These are phyloP conservation scores for Mylabris sibirica DNA, from an alignment of 2,888 invertebrate genomes.

Conservation along the genomic window DNA sequence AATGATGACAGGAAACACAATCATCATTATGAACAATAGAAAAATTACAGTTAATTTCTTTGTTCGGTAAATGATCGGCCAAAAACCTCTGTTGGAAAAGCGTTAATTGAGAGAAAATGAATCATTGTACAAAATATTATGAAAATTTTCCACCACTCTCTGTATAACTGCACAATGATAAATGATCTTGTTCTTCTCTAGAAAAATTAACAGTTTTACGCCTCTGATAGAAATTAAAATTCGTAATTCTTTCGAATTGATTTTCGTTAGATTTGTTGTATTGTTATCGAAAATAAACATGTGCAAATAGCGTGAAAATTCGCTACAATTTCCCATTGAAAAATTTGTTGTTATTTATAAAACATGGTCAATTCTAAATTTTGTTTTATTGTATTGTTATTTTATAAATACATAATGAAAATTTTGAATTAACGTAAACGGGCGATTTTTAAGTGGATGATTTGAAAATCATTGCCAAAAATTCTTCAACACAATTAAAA, in stretches of 20 bases:
- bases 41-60: slow-evolving; percentile 4
- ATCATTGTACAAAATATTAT: neutral
- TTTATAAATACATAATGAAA: neutral
- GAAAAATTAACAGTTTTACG: neutral
- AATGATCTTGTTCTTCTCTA: neutral
- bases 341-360: neutral
- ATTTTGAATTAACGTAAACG: slow-evolving; percentile 10
- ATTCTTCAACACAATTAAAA: neutral
- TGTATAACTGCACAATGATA: no score
- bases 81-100: neutral
- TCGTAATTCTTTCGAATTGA: no score
- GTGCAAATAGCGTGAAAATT: neutral
- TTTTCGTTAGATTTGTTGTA: neutral
- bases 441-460: neutral
- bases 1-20: no score
- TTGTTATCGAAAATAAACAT: neutral
- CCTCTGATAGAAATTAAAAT: neutral
- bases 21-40: neutral
- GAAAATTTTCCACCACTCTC: neutral
- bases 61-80: neutral
- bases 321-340: neutral
- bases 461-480: neutral
- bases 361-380: neutral
- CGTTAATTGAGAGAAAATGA: slow-evolving; percentile 6
- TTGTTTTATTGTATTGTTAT: neutral